Percentiles rank a stretch among this genome's conserved stretches.
phyloP scores from a whole-genome alignment of 2,797 vertebrate species.

The Gambelia wislizenii region DNA sequence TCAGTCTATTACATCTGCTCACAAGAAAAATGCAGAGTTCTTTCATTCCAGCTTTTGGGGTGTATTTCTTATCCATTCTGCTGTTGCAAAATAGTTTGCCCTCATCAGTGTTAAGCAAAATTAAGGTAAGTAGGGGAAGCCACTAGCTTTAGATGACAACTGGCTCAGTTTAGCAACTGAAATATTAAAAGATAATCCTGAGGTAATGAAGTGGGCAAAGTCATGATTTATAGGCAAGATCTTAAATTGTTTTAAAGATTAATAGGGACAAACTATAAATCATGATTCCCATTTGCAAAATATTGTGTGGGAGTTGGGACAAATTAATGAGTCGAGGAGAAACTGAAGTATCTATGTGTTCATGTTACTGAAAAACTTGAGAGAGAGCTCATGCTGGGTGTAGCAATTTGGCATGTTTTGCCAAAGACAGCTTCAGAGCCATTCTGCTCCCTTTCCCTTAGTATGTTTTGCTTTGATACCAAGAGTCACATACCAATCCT shows the following conservation, averaged over 20 bases:
- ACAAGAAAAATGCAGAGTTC: neutral
- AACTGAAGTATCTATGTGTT: slow-evolving; percentile 31
- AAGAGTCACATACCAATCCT: slow-evolving; percentile 3
- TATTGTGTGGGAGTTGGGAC: slow-evolving; percentile 31
- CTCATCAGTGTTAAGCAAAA: slow-evolving; percentile 20
- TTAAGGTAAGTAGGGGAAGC: slow-evolving; percentile 36
- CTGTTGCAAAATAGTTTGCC: neutral
- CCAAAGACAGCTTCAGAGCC: slow-evolving; percentile 10
- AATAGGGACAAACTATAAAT: slow-evolving; percentile 46
- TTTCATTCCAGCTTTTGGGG: neutral
- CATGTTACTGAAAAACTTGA: slow-evolving; percentile 14
- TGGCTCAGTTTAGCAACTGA: slow-evolving; percentile 43
- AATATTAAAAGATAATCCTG: slow-evolving; percentile 45
- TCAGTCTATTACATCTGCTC: neutral
- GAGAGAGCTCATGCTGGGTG: neutral
- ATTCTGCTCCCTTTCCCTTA: slow-evolving; percentile 33
- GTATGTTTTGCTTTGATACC: slow-evolving; percentile 39
- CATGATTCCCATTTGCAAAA: slow-evolving; percentile 53
- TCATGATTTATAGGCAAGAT: slow-evolving; percentile 36
- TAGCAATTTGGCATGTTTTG: slow-evolving; percentile 32
- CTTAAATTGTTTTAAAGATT: slow-evolving; percentile 57
- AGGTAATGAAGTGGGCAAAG: slow-evolving; percentile 27
- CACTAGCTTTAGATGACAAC: slow-evolving; percentile 41
- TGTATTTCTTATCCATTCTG: slow-evolving; percentile 13
- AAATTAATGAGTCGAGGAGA: slow-evolving; percentile 52